These are phyloP conservation scores for Strix uralensis DNA, from an alignment of 2,113 vertebrate genomes.

Conservation along the genomic window DNA sequence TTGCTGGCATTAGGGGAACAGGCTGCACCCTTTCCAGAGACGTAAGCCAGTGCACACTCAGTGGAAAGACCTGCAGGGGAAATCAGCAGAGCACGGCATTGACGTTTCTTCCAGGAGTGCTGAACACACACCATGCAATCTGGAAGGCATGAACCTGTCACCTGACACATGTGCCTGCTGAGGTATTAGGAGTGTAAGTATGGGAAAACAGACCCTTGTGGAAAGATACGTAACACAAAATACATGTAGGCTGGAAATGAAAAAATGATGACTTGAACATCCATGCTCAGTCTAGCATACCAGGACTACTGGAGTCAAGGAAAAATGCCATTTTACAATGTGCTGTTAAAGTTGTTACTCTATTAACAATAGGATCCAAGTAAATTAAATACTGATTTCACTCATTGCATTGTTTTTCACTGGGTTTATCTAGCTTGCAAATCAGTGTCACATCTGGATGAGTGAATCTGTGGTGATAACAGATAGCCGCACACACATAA, in stretches of 20 bases:
- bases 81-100: fast-evolving
- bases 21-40: not conserved
- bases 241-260: fast-evolving
- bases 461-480: not conserved
- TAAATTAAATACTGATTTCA: not conserved
- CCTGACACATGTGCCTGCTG: not conserved
- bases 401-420: not conserved
- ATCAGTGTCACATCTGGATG: not conserved
- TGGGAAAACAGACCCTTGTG: not conserved
- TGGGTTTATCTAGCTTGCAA: not conserved
- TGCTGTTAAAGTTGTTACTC: not conserved
- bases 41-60: not conserved
- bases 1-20: not conserved
- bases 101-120: fast-evolving
- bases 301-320: not conserved
- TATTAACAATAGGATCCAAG: not conserved
- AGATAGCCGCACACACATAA: not conserved
- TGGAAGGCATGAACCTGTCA: not conserved
- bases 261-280: not conserved
- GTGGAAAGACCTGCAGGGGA: not conserved
- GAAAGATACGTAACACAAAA: not conserved
- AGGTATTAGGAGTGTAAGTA: not conserved
- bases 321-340: not conserved
- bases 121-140: fast-evolving
- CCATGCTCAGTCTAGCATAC: not conserved